These are phyloP conservation scores for Myopa tessellatipennis DNA, from an alignment of 2,888 invertebrate species.

Conservation along the genomic window DNA sequence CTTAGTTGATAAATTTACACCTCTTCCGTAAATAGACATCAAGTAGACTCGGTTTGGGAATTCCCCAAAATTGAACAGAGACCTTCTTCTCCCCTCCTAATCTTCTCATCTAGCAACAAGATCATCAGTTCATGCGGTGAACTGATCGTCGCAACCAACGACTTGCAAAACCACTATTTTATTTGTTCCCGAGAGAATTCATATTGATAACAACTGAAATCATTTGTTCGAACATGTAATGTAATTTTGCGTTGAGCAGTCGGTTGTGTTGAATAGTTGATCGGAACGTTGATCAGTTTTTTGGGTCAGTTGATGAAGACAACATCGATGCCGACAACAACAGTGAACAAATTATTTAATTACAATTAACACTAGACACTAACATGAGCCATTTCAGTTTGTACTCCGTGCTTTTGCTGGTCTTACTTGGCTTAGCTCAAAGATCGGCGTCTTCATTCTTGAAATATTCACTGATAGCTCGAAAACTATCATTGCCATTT, in stretches of 20 bases:
- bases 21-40: background rate
- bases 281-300: slow-evolving; percentile 40
- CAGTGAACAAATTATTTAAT: slow-evolving; percentile 11
- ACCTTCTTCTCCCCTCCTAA: background rate
- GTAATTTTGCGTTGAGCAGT: slow-evolving; percentile 24
- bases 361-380: background rate
- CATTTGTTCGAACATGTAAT: slow-evolving; percentile 14
- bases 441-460: background rate
- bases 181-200: background rate
- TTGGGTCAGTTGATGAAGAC: slow-evolving; percentile 40
- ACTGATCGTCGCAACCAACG: background rate
- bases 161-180: background rate
- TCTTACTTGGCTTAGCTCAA: background rate
- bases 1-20: background rate
- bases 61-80: background rate
- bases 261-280: background rate
- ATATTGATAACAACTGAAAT: slow-evolving; percentile 1
- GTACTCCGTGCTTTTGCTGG: background rate
- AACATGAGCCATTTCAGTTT: background rate
- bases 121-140: background rate
- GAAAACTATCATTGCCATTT: background rate
- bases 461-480: background rate
- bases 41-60: background rate
- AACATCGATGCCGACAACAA: slow-evolving; percentile 42
- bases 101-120: background rate